Base-by-base conservation (phyloP, 2,888 invertebrate species). In the Cephus sareptanus region DNA sequence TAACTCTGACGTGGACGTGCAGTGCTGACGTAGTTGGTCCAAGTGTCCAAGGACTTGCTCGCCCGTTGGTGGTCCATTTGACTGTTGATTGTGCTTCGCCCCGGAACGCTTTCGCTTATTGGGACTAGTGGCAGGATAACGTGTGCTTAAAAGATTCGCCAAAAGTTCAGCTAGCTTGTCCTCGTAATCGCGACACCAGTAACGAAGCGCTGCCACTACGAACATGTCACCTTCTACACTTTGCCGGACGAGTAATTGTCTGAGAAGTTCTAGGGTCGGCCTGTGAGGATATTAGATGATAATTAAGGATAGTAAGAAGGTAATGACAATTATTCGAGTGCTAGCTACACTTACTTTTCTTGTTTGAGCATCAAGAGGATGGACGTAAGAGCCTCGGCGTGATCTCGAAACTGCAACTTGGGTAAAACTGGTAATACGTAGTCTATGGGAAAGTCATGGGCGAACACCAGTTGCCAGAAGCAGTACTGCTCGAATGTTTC, bases 401-500 rank as follows among this genome's bases (percentile, higher is more conserved):
- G 97, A 86, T 95, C 96, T 89, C 95, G 94, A 90, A 95, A 95
- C 87, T 96, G 96, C 80, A 98, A 92, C 88, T 97, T 97, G 31
- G 95, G 94, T 84, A 96, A 92, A 84, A 96, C 93, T 69, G 97
- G 96, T 88, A 97, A 92, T 83, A 98, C 95, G 89, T 96, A 96
- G 88, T 98, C 98, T n/a, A 98, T 94, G 77, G 97, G 96, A 89
- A 98, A 96, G 91, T 98, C 97, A 91, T 99, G 99, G 71, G 98
- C 98, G 83, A 96, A 95, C 75, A 99, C 94, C 79, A 99, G 93
- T 92, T 99, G 98, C 99, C 99, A 99, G 74, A 99, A 94, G 91
- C 98, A 98, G 90, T 97, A 96, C 92, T 99, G 99, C 92, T 99
- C 99, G 86, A 98, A 97, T 3, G 98, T 98, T 92, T 99, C 99